phyloP scores from a whole-genome alignment of 92 coral and sea anemone species.

The Porites divaricata region DNA sequence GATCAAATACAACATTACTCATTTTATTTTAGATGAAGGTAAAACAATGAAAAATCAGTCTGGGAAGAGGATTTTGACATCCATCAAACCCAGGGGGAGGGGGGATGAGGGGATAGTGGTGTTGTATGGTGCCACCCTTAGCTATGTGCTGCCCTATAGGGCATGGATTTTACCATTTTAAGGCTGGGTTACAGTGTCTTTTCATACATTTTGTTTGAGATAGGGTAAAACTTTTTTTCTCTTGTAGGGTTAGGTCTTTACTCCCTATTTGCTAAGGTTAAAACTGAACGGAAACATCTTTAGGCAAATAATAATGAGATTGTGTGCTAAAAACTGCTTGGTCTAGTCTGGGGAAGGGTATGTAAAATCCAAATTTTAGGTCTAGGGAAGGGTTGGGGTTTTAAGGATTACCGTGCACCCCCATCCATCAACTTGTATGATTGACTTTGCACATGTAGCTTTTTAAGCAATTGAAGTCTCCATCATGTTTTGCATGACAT shows the following conservation, averaged over 20 bases:
- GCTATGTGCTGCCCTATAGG: too few species aligned
- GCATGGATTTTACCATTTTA: neutral
- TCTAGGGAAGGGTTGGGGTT: neutral
- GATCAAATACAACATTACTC: neutral
- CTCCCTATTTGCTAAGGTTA: neutral
- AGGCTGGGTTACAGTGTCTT: neutral
- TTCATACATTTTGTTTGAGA: neutral
- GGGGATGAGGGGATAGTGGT: too few species aligned
- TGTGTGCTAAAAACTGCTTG: neutral
- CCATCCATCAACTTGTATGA: conserved; percentile 44
- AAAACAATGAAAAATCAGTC: neutral
- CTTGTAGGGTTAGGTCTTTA: neutral
- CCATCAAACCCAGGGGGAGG: too few species aligned
- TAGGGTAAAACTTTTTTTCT: neutral
- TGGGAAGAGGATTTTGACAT: too few species aligned
- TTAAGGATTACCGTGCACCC: conserved; percentile 7
- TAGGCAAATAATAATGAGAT: neutral
- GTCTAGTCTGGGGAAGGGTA: conserved; percentile 3
- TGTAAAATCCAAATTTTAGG: too few species aligned
- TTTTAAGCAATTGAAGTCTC: conserved; percentile 15
- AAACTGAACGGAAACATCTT: neutral
- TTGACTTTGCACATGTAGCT: conserved; percentile 1
- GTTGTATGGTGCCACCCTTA: too few species aligned
- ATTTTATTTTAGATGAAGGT: neutral
- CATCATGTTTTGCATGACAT: conserved; percentile 1